These are phyloP conservation scores for Lacerta agilis DNA, from an alignment of 2,797 vertebrate species.

Conservation along the genomic window DNA sequence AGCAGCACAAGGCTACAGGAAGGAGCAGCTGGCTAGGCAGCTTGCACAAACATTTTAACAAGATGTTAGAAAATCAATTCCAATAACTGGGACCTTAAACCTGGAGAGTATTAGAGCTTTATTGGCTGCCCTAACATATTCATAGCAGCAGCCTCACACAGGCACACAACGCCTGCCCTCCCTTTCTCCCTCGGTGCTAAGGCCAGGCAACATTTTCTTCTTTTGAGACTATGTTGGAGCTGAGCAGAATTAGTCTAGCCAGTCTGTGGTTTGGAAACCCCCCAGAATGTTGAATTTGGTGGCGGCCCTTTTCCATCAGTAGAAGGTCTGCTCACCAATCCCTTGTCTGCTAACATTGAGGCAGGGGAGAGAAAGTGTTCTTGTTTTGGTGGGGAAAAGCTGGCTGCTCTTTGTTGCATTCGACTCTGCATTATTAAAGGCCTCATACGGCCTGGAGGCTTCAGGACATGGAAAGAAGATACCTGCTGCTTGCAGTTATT, in stretches of 20 bases:
- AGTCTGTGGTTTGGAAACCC: not conserved
- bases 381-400: not conserved
- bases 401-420: not conserved
- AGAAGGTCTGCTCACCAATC: not conserved
- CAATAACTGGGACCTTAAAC: constrained; percentile 59
- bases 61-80: constrained; percentile 61
- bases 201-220: not conserved
- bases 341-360: not conserved
- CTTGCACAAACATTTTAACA: constrained; percentile 49
- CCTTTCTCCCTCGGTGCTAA: not conserved
- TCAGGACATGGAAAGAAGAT: not conserved
- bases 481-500: not conserved
- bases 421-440: not conserved
- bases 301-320: not conserved
- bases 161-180: not conserved
- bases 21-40: constrained; percentile 26
- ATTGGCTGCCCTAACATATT: constrained; percentile 20
- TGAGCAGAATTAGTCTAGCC: not conserved
- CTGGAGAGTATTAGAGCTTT: constrained; percentile 50
- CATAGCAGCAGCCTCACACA: not conserved
- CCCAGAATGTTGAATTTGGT: not conserved
- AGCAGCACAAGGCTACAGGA: constrained; percentile 22
- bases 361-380: not conserved
- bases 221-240: not conserved
- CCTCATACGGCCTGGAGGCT: not conserved